Evolutionary conservation across 1,140 invertebrate genomes (phyloP).

Genomic region (Diprion similis): DNA sequence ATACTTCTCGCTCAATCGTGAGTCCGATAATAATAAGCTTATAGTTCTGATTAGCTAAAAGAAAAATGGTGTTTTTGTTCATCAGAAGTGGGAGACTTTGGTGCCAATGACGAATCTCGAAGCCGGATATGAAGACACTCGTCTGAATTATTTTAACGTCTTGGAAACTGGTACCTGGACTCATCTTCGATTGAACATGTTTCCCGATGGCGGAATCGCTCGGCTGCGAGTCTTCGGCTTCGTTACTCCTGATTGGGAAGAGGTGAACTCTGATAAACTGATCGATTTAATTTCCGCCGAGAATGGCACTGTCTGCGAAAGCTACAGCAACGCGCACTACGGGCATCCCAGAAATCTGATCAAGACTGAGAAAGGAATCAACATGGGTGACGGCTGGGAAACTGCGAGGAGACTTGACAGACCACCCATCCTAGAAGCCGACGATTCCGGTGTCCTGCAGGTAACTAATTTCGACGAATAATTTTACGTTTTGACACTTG

Average conservation of each 20-base stretch:
- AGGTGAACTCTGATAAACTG: conserved; percentile 35
- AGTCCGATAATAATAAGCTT: neutral
- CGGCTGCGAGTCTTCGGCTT: conserved; percentile 69
- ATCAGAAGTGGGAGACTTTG: conserved; percentile 65
- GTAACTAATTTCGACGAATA: conserved; percentile 36
- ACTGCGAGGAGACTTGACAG: conserved; percentile 69
- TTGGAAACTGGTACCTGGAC: conserved; percentile 61
- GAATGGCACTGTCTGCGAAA: conserved; percentile 65
- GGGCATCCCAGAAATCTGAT: conserved; percentile 72
- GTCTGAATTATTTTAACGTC: conserved; percentile 64
- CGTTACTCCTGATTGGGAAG: conserved; percentile 53
- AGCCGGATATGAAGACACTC: conserved; percentile 66
- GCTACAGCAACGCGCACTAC: conserved; percentile 71
- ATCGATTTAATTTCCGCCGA: conserved; percentile 66
- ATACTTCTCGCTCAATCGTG: too few relatives aligned
- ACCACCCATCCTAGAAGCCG: conserved; percentile 65
- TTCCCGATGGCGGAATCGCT: conserved; percentile 73
- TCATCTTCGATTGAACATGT: conserved; percentile 70
- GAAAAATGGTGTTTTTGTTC: conserved; percentile 13
- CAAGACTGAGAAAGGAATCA: conserved; percentile 58
- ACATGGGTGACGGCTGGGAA: conserved; percentile 75
- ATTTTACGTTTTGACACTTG: too few relatives aligned
- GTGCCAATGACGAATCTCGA: conserved; percentile 63
- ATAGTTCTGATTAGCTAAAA: neutral
- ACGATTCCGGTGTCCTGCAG: conserved; percentile 65